A percentile compares a stretch with the other conserved stretches of the same genome.
These are phyloP conservation scores for Tenualosa ilisha DNA, from an alignment of 2,797 vertebrate species.

Conservation along the genomic window DNA sequence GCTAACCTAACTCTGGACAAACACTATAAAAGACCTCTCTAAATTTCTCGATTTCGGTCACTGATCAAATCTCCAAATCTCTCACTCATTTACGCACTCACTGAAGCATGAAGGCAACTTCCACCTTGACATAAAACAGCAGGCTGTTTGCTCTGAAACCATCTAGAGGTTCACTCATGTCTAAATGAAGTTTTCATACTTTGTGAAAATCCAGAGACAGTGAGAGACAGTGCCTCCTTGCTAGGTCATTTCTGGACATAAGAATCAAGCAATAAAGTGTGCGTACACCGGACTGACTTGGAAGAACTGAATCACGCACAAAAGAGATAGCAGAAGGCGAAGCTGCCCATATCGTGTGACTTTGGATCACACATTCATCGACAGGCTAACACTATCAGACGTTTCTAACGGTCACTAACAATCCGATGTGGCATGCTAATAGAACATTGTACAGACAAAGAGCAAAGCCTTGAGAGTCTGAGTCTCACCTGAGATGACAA, in stretches of 20 bases:
- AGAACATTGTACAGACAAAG: neutral
- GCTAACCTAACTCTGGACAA: neutral
- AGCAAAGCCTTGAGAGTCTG: neutral
- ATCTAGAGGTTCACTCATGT: neutral
- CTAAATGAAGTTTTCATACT: neutral
- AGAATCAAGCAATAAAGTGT: neutral
- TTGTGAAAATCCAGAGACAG: too few species aligned
- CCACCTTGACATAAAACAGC: neutral
- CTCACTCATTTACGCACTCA: neutral
- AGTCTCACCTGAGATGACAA: conserved; percentile 92
- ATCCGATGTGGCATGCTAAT: neutral
- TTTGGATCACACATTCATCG: too few species aligned
- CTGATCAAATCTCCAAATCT: neutral
- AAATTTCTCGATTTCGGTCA: neutral
- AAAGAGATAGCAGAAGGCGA: too few species aligned
- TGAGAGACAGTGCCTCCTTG: too few species aligned
- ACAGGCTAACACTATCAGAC: too few species aligned
- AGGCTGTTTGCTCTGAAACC: neutral
- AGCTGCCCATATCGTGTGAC: too few species aligned
- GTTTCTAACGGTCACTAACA: too few species aligned
- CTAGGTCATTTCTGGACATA: neutral
- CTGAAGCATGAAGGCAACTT: neutral
- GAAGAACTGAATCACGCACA: too few species aligned
- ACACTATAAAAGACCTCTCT: neutral
- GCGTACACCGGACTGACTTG: too few species aligned